Percentiles rank a stretch among this genome's conserved stretches.
These are phyloP conservation scores for Microdon myrmicae DNA, from an alignment of 2,888 invertebrate species.

Conservation along the genomic window DNA sequence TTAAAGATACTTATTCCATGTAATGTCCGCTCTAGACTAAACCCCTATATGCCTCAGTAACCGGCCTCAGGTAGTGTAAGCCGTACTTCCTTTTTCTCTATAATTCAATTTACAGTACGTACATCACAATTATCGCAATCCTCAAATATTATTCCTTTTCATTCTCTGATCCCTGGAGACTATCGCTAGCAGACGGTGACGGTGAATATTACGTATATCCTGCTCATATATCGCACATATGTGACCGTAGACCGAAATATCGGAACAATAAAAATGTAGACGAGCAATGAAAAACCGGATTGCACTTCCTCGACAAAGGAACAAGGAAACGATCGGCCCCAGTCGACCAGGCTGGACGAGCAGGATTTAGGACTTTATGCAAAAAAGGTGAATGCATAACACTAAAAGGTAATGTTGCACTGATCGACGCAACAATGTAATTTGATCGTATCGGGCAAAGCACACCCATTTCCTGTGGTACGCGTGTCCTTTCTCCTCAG, in stretches of 20 bases:
- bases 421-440: slow-evolving; percentile 42
- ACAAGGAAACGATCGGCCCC: slow-evolving; percentile 1
- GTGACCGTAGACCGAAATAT: slow-evolving; percentile 41
- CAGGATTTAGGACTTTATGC: slow-evolving; percentile 36
- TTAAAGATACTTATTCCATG: slow-evolving; percentile 20
- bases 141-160: slow-evolving; percentile 26
- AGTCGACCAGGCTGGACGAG: slow-evolving; percentile 23
- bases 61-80: slow-evolving; percentile 29
- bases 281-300: slow-evolving; percentile 40
- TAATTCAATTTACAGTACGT: slow-evolving; percentile 20
- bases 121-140: slow-evolving; percentile 41
- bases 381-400: slow-evolving; percentile 28
- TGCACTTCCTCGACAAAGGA: slow-evolving; percentile 36
- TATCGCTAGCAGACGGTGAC: slow-evolving; percentile 11
- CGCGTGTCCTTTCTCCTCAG: slow-evolving; percentile 49
- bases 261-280: slow-evolving; percentile 35
- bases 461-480: slow-evolving; percentile 52
- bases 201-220: slow-evolving; percentile 31
- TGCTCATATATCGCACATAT: slow-evolving; percentile 38
- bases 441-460: slow-evolving; percentile 32
- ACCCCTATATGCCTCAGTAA: slow-evolving; percentile 31
- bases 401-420: slow-evolving; percentile 36
- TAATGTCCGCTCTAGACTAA: slow-evolving; percentile 41
- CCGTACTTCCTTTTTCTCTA: slow-evolving; percentile 39
- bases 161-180: slow-evolving; percentile 25